These are phyloP conservation scores for Orientallactaga sibirica DNA, from an alignment of 2,797 vertebrate genomes.

Conservation along the genomic window DNA sequence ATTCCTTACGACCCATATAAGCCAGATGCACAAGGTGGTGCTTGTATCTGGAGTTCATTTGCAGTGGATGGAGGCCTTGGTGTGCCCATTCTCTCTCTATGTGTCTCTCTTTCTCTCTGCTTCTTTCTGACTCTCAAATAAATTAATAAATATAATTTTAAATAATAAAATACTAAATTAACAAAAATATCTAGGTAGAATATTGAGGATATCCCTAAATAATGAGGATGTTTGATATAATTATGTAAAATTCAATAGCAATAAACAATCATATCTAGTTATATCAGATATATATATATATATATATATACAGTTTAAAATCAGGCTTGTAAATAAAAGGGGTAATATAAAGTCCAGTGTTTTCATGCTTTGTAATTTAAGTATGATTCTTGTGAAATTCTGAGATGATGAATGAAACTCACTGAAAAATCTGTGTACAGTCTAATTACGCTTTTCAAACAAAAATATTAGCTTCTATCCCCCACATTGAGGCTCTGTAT, in stretches of 20 bases:
- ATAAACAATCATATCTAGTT: neutral
- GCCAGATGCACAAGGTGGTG: no score
- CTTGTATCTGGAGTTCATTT: no score
- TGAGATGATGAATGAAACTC: neutral
- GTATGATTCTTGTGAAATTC: neutral
- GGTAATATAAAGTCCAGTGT: neutral
- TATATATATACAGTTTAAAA: neutral
- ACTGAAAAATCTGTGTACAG: neutral
- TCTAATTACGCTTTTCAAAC: neutral
- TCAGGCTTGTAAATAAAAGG: neutral
- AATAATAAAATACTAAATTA: neutral
- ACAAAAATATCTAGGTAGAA: neutral
- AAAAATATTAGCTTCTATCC: neutral
- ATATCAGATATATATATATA: neutral
- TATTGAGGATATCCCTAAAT: neutral
- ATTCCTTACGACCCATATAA: no score
- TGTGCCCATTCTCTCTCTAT: no score
- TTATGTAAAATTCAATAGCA: neutral
- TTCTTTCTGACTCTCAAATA: no score
- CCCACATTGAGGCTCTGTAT: neutral
- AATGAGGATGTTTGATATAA: neutral
- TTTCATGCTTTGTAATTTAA: neutral
- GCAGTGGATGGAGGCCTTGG: no score
- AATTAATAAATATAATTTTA: no score
- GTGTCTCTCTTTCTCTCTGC: no score